These are phyloP conservation scores for Ceryle rudis DNA, from an alignment of 2,797 vertebrate genomes.

Conservation along the genomic window DNA sequence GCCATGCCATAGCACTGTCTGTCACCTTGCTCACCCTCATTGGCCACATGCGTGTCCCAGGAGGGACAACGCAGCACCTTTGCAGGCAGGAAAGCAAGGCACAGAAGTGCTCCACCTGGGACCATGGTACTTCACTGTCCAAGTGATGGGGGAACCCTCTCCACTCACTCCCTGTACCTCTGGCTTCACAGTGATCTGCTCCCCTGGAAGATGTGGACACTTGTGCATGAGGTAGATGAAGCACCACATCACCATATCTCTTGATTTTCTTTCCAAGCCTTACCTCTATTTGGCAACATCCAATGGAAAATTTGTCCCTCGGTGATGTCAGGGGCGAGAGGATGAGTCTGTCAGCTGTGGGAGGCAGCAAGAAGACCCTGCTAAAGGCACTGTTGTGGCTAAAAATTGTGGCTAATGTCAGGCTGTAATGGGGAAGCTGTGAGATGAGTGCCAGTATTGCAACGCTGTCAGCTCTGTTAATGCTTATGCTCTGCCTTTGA, in stretches of 20 bases:
- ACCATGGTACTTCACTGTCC: rapidly evolving
- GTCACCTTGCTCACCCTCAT: background rate
- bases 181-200: background rate
- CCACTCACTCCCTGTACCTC: background rate
- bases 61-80: background rate
- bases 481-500: background rate
- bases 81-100: background rate
- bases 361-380: background rate
- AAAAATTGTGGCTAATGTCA: background rate
- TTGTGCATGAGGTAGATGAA: rapidly evolving
- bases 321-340: background rate
- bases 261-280: background rate
- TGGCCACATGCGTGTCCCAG: rapidly evolving
- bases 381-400: background rate
- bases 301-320: background rate
- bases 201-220: background rate
- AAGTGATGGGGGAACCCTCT: background rate
- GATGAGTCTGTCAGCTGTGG: background rate
- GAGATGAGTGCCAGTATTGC: background rate
- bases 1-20: background rate
- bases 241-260: background rate
- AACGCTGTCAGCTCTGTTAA: background rate
- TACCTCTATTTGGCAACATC: background rate
- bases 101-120: background rate
- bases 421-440: background rate